A percentile compares a stretch with the other conserved stretches of the same genome.
phyloP scores from a whole-genome alignment of 2,888 invertebrate genomes.

The Watsonalla binaria region DNA sequence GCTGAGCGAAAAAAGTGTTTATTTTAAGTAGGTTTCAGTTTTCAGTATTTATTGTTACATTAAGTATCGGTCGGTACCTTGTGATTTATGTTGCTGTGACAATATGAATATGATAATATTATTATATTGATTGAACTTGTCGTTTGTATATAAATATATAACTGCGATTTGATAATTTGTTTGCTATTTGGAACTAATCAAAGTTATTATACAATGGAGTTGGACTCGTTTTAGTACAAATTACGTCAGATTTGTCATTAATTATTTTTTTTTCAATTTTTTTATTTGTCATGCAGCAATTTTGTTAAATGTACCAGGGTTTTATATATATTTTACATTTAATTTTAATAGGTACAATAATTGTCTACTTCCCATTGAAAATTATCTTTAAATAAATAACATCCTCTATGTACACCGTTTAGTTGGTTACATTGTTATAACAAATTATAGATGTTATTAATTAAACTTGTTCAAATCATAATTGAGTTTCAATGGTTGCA shows the following conservation, averaged over 20 bases:
- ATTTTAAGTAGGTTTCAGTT: slow-evolving; percentile 38
- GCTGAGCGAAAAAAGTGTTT: slow-evolving; percentile 59
- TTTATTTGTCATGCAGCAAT: slow-evolving; percentile 12
- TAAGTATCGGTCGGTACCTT: slow-evolving; percentile 60
- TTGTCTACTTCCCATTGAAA: slow-evolving; percentile 22
- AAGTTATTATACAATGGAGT: slow-evolving; percentile 11
- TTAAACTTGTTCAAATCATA: slow-evolving; percentile 66
- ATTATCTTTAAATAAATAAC: slow-evolving; percentile 32
- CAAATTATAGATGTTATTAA: slow-evolving; percentile 69
- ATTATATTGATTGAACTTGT: slow-evolving; percentile 12
- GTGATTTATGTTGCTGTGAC: slow-evolving; percentile 75
- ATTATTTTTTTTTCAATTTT: too few species aligned
- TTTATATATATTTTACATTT: slow-evolving; percentile 23
- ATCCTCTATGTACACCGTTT: slow-evolving; percentile 42
- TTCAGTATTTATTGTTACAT: slow-evolving; percentile 34
- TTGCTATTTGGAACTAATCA: slow-evolving; percentile 10
- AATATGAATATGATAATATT: slow-evolving; percentile 9
- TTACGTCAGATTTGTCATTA: slow-evolving; percentile 12
- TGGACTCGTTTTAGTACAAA: slow-evolving; percentile 15
- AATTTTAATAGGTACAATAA: slow-evolving; percentile 42
- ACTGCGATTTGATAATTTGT: slow-evolving; percentile 2
- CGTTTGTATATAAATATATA: slow-evolving; percentile 13
- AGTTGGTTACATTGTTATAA: slow-evolving; percentile 62
- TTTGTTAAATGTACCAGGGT: slow-evolving; percentile 13
- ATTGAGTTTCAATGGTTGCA: slow-evolving; percentile 30